Base-by-base conservation (phyloP, 2,113 vertebrate genomes). In the Astatotilapia flaviijosephi region DNA sequence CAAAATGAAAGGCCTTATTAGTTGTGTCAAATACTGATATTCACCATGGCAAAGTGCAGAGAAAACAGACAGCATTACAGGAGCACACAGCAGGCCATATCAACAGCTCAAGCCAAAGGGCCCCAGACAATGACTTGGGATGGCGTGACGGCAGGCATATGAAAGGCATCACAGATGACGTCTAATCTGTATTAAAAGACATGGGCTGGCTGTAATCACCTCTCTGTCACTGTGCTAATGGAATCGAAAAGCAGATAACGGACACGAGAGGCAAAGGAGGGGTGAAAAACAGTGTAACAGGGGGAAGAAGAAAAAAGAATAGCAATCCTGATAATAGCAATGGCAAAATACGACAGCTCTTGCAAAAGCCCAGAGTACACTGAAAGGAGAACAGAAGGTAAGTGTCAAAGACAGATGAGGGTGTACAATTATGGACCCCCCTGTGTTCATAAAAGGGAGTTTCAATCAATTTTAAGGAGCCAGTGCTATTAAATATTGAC, bases 401-500 rank as follows among this genome's bases (percentile, higher is more conserved):
- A 88, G 85, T 82, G 85, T 91, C 92, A 91, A 80, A 93, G 55
- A 77, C 42, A 40, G 68, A 85, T 21, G 37, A 55, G 83, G 82
- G 31, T 82, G 31, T 83, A 83, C 21, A 62, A 91, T 92, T 89
- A 86, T 90, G 82, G 85, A 56, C 92, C 90, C 80, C 88, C 77
- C 60, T 37, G 80, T 87, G 89, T 90, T 91, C 88, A 90, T 91
- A 91, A 95, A 93, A 84, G 35, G 40, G 83, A 87, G 88, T 93
- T 92, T 92, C 86, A 95, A 91, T 93, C 91, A 87, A 92, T 92
- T 91, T 87, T 83, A 90, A 94, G 85, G 49, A 84, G 86, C 86
- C 81, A 87, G 94, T 94, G 93, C 82, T 88, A 93, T 93, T 91
- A 93, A 95, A 96, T 96, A 95, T 94, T 96, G 95, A 96, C 91